Evolutionary conservation across 2,113 vertebrate genomes (phyloP).

Genomic region (Laterallus jamaicensis): DNA sequence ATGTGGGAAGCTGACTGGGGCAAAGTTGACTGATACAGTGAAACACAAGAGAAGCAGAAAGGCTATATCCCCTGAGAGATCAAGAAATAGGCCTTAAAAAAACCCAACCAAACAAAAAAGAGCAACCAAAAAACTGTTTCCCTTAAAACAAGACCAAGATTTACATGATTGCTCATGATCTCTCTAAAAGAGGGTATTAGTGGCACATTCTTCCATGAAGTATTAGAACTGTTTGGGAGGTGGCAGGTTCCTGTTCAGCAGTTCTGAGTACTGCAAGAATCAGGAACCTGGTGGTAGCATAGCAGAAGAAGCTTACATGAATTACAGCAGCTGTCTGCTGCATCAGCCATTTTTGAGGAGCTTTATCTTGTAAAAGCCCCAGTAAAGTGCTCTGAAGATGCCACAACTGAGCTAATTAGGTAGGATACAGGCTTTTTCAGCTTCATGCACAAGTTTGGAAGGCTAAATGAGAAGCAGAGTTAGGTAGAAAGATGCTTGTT

Average conservation of each 20-base stretch:
- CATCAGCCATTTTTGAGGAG: neutral
- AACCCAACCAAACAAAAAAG: neutral
- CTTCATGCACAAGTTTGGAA: neutral
- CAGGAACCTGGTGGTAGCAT: neutral
- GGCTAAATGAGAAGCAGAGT: neutral
- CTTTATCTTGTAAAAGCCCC: neutral
- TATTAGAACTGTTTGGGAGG: neutral
- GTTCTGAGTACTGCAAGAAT: neutral
- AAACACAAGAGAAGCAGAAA: constrained; percentile 1
- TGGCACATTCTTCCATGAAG: neutral
- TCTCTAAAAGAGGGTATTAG: neutral
- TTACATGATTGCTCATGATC: neutral
- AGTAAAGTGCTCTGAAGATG: neutral
- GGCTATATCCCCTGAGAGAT: neutral
- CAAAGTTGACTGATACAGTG: neutral
- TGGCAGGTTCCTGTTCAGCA: neutral
- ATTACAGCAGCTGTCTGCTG: neutral
- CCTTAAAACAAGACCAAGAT: neutral
- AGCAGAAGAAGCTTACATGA: neutral
- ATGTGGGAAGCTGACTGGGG: neutral
- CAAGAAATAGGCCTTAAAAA: neutral
- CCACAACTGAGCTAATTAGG: neutral
- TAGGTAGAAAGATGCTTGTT: neutral
- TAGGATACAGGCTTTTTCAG: neutral
- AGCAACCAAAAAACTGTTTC: neutral